Conservation (phyloP, 2,888 invertebrate genomes). For the Tetrapedia diversipes region DNA sequence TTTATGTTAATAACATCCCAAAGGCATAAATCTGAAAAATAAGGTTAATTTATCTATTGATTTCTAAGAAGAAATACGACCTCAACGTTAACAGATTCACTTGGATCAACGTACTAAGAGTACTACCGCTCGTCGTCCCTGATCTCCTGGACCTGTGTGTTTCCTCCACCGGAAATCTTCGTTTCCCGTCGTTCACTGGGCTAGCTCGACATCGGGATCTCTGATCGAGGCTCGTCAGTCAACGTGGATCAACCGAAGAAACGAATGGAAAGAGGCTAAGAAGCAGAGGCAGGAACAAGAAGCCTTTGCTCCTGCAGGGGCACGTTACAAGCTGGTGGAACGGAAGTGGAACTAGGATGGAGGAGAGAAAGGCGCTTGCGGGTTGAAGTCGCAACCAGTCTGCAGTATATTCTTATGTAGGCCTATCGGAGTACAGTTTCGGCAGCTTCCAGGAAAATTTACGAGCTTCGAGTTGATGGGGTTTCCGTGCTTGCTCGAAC, state of each 20-base stretch:
- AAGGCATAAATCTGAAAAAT: too few species aligned
- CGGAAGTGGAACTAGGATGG: slow-evolving; percentile 52
- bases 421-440: slow-evolving; percentile 75
- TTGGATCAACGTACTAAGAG: neutral
- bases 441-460: slow-evolving; percentile 77
- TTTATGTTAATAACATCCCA: too few species aligned
- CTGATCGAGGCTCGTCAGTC: slow-evolving; percentile 50
- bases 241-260: slow-evolving; percentile 43
- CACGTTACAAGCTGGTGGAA: slow-evolving; percentile 35
- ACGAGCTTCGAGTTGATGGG: slow-evolving; percentile 80
- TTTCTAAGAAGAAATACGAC: neutral
- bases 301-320: slow-evolving; percentile 12
- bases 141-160: neutral
- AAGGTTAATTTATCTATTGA: neutral
- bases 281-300: slow-evolving; percentile 22
- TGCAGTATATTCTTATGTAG: slow-evolving; percentile 80
- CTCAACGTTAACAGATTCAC: slow-evolving; percentile 1
- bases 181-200: slow-evolving; percentile 7
- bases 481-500: slow-evolving; percentile 78
- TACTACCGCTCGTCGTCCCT: neutral
- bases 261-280: slow-evolving; percentile 23
- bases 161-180: slow-evolving; percentile 11
- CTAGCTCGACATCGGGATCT: slow-evolving; percentile 18
- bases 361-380: slow-evolving; percentile 53
- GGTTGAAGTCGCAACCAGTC: slow-evolving; percentile 74